Evolutionary conservation across 2,888 invertebrate species (phyloP), one percentile per base, ranked within the genome.

Genomic region (Autographa gamma): DNA sequence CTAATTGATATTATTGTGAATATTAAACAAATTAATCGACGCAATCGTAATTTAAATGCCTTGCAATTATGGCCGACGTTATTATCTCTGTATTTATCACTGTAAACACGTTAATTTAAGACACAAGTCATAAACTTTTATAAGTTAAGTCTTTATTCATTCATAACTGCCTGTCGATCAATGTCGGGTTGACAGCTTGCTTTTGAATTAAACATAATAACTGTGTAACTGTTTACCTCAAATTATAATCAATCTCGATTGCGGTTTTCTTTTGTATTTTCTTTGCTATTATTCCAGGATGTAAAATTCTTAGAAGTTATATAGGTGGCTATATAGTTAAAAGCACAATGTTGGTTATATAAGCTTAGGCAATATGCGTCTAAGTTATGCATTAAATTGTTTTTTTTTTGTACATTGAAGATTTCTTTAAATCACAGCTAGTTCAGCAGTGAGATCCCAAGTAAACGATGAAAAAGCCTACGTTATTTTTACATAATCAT

Each of bases 1-100:
- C 73, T 76, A 84, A 83, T 82, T 72, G 71, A 74, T 80, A 84
- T 77, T 74, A 75, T 77, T 73, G 69, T 72, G 72, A 78, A 78
- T 78, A 80, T 84, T 76, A 74, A 80, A 83, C 76, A 78, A 82
- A 82, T 75, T 82, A 79, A 77, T 75, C 66, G 67, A 61, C 58
- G 69, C 70, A 78, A 74, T 74, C 72, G 71, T 77, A 77, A 82
- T 82, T 76, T 83, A 76, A 83, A 76, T 79, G 54, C 74, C 69
- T 34, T 79, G 75, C 73, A 80, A 81, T 85, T 79, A 84, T 80
- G 68, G 63, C 14, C 60, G 73, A 76, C 73, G 66, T 69, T 76
- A 78, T 82, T 74, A 77, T 85, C 74, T 74, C 58, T 60, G 67
- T 72, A 66, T 70, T 74, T 77, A 79, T 87, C 69, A 74, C 66